Base-by-base conservation (phyloP, 2,888 invertebrate genomes). In the Drosophila nr. perissopoda region DNA sequence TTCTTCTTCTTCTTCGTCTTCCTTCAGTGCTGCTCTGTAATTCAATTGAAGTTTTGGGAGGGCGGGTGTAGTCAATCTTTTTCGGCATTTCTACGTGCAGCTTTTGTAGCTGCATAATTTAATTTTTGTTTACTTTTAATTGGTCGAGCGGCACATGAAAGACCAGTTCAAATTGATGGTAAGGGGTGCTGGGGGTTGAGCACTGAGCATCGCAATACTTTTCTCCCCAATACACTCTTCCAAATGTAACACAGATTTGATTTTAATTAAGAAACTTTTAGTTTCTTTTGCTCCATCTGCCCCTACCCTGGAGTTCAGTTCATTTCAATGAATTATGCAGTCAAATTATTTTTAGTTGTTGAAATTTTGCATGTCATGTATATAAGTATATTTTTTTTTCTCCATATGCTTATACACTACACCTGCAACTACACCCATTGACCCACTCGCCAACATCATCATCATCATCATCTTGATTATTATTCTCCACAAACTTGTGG, bases 81-180 rank as follows among this genome's bases (percentile, higher is more conserved):
- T 54, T 29, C 25, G 38, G 46, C 38, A 54, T 62, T 57, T 59
- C 62, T 77, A 65, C 77, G 73, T 78, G 80, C 71, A 76, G 65
- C 80, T 78, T 81, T 81, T 77, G 74, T 77, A 71, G 82, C 75
- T 86, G 86, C 85, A 88, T 91, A 91, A 91, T 91, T 91, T 81
- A 88, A 91, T 91, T 91, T 85, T 83, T 90, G 91, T 89, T 91
- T 87, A 82, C 86, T 89, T 91, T 91, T 91, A 91, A 89, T 91
- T 91, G 91, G 78, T 77, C 65, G 52, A 70, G 56, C 40, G 51
- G 53, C 11, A 56, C 25, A 57, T 27, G 42, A 49, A 52, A 18
- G 57, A 8, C n/a, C 36, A 42, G 40, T 16, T 25, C 25, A 46
- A 46, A 16, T 46, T 25, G 16, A 2, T 5, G 5, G 31, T 2